Conservation (phyloP, 1,140 invertebrate species). For the Odontomachus brunneus region DNA sequence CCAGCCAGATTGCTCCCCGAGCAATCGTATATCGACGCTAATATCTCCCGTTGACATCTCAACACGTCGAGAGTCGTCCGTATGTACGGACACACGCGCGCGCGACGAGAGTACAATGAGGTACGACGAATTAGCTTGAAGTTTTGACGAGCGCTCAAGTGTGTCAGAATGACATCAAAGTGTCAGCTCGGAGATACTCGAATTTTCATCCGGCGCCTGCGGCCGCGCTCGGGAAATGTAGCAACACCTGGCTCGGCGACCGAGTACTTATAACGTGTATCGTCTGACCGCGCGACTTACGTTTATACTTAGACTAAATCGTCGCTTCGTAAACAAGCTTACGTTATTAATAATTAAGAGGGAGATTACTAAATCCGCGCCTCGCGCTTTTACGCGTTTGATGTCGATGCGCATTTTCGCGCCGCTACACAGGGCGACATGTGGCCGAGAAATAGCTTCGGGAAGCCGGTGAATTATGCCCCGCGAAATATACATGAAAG, state of each 20-base stretch:
- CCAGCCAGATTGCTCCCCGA: background rate
- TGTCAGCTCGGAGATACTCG: background rate
- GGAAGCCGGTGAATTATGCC: too few relatives aligned
- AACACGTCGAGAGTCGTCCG: too few relatives aligned
- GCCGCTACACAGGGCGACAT: background rate
- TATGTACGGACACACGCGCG: too few relatives aligned
- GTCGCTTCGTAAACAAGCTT: conserved; percentile 59
- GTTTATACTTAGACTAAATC: conserved; percentile 53
- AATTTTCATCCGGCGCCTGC: background rate
- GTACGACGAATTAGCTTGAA: background rate
- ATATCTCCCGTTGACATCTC: too few relatives aligned
- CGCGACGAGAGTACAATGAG: background rate
- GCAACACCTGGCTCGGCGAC: conserved; percentile 7
- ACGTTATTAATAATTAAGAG: conserved; percentile 60
- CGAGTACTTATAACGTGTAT: conserved; percentile 34
- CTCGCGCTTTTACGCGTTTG: background rate
- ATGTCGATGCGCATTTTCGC: background rate
- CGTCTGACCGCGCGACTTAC: conserved; percentile 36
- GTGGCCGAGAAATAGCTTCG: background rate
- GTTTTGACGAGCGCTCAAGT: background rate
- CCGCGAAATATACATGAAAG: too few relatives aligned
- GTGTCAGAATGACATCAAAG: background rate
- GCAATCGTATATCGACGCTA: background rate
- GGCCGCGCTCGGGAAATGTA: background rate
- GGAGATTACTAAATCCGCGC: conserved; percentile 34